These are phyloP conservation scores for Sialia sialis DNA, from an alignment of 2,113 vertebrate species.

Conservation along the genomic window DNA sequence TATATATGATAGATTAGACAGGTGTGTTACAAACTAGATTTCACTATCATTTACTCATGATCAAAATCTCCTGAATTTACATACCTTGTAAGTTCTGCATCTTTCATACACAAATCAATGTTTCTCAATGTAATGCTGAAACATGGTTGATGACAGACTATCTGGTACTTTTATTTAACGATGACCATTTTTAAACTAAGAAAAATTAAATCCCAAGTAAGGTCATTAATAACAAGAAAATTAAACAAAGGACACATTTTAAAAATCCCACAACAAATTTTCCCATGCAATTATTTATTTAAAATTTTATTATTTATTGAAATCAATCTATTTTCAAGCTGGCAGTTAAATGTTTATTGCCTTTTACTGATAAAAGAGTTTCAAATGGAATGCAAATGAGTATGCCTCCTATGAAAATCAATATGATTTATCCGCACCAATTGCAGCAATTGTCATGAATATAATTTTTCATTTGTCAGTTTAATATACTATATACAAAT, in stretches of 20 bases:
- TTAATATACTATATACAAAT: not conserved
- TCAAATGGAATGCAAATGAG: slow-evolving; percentile 37
- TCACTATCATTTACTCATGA: not conserved
- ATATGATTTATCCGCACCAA: slow-evolving; percentile 18
- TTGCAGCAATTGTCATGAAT: slow-evolving; percentile 26
- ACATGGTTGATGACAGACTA: not conserved
- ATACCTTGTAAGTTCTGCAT: not conserved
- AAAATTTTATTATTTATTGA: not conserved
- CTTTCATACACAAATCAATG: not conserved
- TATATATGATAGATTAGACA: not conserved
- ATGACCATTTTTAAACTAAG: not conserved
- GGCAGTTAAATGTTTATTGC: slow-evolving; percentile 11
- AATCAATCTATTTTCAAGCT: not conserved
- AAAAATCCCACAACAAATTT: not conserved
- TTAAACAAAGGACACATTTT: not conserved
- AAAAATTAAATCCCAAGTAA: not conserved
- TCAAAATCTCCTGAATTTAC: not conserved
- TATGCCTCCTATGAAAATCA: not conserved
- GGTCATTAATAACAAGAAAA: not conserved
- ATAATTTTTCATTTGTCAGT: slow-evolving; percentile 45
- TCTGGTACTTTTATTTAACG: not conserved
- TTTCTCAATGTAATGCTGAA: not conserved
- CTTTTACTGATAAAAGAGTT: not conserved
- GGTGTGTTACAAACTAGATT: not conserved
- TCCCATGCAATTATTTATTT: not conserved